Conservation (phyloP, 2,113 vertebrate genomes). For the Cacatua alba region DNA sequence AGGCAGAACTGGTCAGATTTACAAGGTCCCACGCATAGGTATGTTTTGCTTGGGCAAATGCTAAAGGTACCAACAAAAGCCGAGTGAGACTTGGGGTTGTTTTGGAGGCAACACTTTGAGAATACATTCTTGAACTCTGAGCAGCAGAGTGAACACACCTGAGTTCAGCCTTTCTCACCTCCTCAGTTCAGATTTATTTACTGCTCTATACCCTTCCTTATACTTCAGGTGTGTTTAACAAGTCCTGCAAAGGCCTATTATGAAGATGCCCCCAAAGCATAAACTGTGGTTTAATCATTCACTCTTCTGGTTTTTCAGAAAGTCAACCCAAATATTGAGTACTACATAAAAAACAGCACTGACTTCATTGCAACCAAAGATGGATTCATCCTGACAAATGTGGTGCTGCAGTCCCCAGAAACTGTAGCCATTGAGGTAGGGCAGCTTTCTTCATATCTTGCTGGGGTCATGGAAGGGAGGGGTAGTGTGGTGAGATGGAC, state of each 20-base stretch:
- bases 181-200: not conserved
- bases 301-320: slow-evolving; percentile 71
- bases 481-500: not conserved
- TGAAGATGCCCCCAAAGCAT: not conserved
- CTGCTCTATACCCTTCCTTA: not conserved
- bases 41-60: not conserved
- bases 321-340: slow-evolving; percentile 81
- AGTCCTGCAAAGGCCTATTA: not conserved
- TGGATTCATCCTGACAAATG: slow-evolving; percentile 81
- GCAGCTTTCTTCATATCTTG: not conserved
- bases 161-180: not conserved
- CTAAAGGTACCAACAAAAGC: not conserved
- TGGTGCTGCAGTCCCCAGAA: slow-evolving; percentile 59
- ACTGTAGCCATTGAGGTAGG: slow-evolving; percentile 45
- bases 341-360: slow-evolving; percentile 83
- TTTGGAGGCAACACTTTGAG: not conserved
- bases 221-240: not conserved
- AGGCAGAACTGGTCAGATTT: not conserved
- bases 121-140: not conserved
- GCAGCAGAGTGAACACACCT: not conserved
- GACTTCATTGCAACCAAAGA: slow-evolving; percentile 81
- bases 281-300: not conserved
- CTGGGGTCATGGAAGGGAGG: not conserved
- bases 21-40: not conserved
- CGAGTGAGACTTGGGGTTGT: not conserved